Base-by-base conservation (phyloP, 2,797 vertebrate species). In the Poeciliopsis presidionis region DNA sequence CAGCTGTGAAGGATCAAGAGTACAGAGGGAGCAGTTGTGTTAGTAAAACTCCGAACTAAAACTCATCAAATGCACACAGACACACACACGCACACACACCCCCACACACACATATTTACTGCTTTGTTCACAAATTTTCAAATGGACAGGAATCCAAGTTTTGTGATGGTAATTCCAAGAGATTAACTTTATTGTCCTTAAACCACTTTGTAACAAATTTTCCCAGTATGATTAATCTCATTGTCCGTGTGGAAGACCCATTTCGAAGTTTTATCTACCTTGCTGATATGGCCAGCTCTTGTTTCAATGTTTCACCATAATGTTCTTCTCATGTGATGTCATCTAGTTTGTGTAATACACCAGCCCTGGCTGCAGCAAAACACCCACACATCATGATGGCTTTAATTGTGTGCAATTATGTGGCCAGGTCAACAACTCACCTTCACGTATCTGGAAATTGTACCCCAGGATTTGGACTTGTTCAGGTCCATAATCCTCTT, bases 11-110 rank as follows among this genome's bases (percentile, higher is more conserved):
- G 39, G 25, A 43, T 69, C 65, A 43, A 41, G 63, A 67, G 63
- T 41, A 67, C 63, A 67, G 20, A 67, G 36, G 63, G 65, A 69
- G 39, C 39, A 69, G 12, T n/a, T 69, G 22, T 69, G 65, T 69
- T 69, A 43, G 39, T 69, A 43, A 67, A 69, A 43, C 65, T 25
- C 39, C 2, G 0, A 65, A 65, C 8, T 33, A 20, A 63, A 33
- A 63, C 59, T 63, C 30, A 36, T 20, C 16, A 63, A 25, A 25
- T n/a, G n/a, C 9, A 55, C 53, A n/a, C 53, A 6, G 3, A n/a
- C 11, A 28, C 25, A 55, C 53, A 12, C 25, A 8, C 7, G 2
- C 51, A n/a, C 55, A 28, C 53, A 28, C 25, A 8, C 7, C 2
- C 51, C 11, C 55, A 28, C 53, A 28, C 11, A 1, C 3, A 28